A percentile compares a stretch with the other conserved stretches of the same genome.
These are phyloP conservation scores for Mola mola DNA, from an alignment of 2,113 vertebrate genomes.

Conservation along the genomic window DNA sequence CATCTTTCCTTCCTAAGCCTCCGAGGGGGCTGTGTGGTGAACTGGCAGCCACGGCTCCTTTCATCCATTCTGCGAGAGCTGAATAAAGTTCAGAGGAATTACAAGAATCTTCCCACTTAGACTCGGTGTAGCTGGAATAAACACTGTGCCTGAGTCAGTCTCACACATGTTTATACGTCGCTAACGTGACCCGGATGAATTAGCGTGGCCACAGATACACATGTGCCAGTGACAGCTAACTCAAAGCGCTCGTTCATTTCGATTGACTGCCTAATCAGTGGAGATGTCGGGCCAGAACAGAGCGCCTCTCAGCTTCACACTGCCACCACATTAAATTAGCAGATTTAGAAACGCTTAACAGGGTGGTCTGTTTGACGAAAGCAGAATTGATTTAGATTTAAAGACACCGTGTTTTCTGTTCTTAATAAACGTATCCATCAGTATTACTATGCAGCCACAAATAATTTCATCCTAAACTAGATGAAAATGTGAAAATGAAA, in stretches of 20 bases:
- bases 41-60: slow-evolving; percentile 59
- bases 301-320: slow-evolving; percentile 7
- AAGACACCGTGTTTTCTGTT: too few species aligned
- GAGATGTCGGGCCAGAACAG: slow-evolving; percentile 18
- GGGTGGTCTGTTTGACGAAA: too few species aligned
- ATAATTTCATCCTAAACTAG: too few species aligned
- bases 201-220: slow-evolving; percentile 9
- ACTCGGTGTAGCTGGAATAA: slow-evolving; percentile 49
- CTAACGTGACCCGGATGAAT: slow-evolving; percentile 16
- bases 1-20: slow-evolving; percentile 59
- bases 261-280: slow-evolving; percentile 12
- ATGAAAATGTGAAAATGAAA: slow-evolving; percentile 29
- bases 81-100: slow-evolving; percentile 77
- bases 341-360: too few species aligned
- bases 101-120: slow-evolving; percentile 68
- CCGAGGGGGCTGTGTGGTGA: slow-evolving; percentile 52
- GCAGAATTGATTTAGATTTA: too few species aligned
- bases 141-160: slow-evolving; percentile 31
- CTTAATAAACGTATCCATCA: too few species aligned
- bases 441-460: too few species aligned
- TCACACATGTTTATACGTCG: slow-evolving; percentile 54
- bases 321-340: slow-evolving; percentile 17
- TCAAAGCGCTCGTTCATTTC: slow-evolving; percentile 32
- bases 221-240: slow-evolving; percentile 20
- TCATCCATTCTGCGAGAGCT: slow-evolving; percentile 67